These are phyloP conservation scores for Prietella phreatophila DNA, from an alignment of 2,113 vertebrate genomes.

Conservation along the genomic window DNA sequence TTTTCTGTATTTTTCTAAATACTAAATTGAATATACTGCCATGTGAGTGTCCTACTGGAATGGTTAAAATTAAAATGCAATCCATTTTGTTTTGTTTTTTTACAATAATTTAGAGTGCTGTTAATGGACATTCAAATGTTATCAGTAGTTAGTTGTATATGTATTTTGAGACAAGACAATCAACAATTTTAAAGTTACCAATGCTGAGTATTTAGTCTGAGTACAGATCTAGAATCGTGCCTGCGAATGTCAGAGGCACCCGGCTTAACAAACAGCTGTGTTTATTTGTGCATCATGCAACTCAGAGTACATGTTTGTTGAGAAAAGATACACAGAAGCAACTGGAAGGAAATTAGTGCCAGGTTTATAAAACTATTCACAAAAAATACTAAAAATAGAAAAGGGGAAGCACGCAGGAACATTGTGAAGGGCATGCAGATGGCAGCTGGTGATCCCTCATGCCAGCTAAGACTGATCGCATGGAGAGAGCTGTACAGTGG, in stretches of 20 bases:
- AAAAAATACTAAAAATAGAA: no score
- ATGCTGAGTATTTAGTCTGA: not conserved
- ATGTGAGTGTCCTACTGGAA: constrained; percentile 8
- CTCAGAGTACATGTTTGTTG: not conserved
- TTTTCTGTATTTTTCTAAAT: constrained; percentile 42
- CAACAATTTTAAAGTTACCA: not conserved
- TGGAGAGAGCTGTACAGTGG: no score
- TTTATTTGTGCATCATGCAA: not conserved
- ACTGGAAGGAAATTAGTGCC: no score
- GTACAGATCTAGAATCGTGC: not conserved
- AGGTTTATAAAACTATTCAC: no score
- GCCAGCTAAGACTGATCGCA: no score
- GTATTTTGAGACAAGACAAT: not conserved
- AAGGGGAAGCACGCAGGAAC: no score
- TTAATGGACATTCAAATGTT: not conserved
- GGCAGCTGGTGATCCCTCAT: no score
- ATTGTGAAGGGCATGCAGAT: no score
- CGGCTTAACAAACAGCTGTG: not conserved
- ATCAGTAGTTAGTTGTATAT: not conserved
- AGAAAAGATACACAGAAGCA: no score
- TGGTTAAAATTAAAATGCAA: constrained; percentile 5
- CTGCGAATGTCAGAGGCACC: not conserved
- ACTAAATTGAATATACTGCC: constrained; percentile 22
- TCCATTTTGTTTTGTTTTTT: not conserved
- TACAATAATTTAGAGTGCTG: not conserved